These are phyloP conservation scores for Syrista parreyssii DNA, from an alignment of 2,888 invertebrate genomes.

Conservation along the genomic window DNA sequence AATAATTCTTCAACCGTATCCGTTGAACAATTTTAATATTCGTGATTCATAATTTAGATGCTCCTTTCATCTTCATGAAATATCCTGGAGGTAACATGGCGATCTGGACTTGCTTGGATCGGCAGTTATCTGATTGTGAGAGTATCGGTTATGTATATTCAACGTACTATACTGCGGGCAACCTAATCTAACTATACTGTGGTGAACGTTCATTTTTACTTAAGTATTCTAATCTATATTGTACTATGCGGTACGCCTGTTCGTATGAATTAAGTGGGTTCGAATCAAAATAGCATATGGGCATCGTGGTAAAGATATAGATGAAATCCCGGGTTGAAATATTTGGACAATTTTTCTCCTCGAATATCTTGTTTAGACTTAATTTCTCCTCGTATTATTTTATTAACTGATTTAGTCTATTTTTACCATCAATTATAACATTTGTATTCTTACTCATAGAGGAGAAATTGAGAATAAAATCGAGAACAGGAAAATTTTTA, in stretches of 20 bases:
- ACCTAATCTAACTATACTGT: not conserved
- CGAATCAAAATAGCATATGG: not conserved
- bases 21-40: too few relatives aligned
- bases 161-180: not conserved
- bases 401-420: too few relatives aligned
- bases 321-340: not conserved
- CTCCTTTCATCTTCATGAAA: not conserved
- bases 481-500: too few relatives aligned
- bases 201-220: not conserved
- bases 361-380: too few relatives aligned
- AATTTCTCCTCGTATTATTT: too few relatives aligned
- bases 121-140: not conserved
- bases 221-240: not conserved
- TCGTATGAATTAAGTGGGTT: not conserved
- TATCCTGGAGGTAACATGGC: not conserved
- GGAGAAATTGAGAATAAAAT: too few relatives aligned
- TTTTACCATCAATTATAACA: too few relatives aligned
- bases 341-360: too few relatives aligned
- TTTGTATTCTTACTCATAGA: too few relatives aligned
- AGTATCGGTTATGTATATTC: not conserved
- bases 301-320: not conserved
- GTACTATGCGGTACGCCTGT: not conserved
- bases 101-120: not conserved
- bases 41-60: too few relatives aligned
- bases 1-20: too few relatives aligned